Evolutionary conservation across 2,888 invertebrate species (phyloP).

Genomic region (Girardia tigrina): DNA sequence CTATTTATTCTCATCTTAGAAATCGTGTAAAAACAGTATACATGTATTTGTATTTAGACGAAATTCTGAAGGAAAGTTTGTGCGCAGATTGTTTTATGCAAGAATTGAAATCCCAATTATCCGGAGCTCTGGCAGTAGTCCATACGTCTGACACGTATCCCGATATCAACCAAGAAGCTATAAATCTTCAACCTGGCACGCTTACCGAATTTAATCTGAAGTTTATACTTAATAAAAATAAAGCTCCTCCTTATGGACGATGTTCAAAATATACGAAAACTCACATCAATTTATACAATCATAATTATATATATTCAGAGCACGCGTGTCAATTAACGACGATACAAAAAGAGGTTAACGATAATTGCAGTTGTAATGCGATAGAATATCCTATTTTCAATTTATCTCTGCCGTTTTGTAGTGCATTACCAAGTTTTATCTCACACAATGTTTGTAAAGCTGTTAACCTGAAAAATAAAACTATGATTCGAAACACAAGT

Average conservation of each 20-base stretch:
- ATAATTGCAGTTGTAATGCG: constrained; percentile 31
- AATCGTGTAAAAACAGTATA: constrained; percentile 30
- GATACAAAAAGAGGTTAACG: constrained; percentile 34
- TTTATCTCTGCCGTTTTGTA: constrained; percentile 26
- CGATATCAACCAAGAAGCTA: constrained; percentile 35
- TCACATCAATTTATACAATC: constrained; percentile 25
- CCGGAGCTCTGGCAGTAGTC: constrained; percentile 33
- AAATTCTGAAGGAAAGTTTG: constrained; percentile 9
- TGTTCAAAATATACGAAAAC: constrained; percentile 35
- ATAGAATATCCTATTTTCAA: constrained; percentile 36
- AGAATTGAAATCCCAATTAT: constrained; percentile 36
- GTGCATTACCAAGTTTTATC: constrained; percentile 29
- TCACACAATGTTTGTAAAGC: constrained; percentile 19
- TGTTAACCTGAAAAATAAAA: neutral
- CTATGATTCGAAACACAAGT: constrained; percentile 7
- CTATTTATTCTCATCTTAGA: constrained; percentile 24
- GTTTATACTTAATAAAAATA: constrained; percentile 33
- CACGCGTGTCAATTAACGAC: constrained; percentile 29
- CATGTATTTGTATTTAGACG: constrained; percentile 34
- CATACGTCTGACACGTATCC: constrained; percentile 36
- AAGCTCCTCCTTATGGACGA: constrained; percentile 36
- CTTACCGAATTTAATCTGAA: constrained; percentile 37
- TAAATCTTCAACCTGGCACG: constrained; percentile 35
- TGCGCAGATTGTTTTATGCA: constrained; percentile 34
- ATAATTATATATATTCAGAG: constrained; percentile 33